A percentile compares a stretch with the other conserved stretches of the same genome.
phyloP scores from a whole-genome alignment of 1,140 invertebrate species.

The Homalodisca vitripennis region DNA sequence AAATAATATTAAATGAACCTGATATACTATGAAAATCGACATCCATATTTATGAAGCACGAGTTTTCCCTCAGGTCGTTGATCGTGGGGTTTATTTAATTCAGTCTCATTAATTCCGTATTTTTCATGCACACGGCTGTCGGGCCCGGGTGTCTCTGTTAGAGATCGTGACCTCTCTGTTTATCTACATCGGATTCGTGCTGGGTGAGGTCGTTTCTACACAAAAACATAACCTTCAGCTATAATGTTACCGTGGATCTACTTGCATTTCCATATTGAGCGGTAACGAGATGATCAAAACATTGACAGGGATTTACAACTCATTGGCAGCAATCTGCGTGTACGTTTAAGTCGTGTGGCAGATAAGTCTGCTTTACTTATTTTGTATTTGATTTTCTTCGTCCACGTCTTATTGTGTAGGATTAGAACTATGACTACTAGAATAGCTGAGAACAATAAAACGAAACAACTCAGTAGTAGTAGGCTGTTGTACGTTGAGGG shows the following conservation, averaged over 20 bases:
- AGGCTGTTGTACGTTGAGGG: too few relatives aligned
- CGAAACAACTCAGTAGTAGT: too few relatives aligned
- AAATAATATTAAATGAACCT: not conserved
- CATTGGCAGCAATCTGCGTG: not conserved
- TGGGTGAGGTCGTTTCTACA: not conserved
- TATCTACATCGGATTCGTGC: not conserved
- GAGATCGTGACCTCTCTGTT: not conserved
- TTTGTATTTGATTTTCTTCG: too few relatives aligned
- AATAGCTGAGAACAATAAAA: too few relatives aligned
- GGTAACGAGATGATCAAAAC: not conserved
- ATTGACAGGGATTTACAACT: not conserved
- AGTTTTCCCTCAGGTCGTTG: not conserved
- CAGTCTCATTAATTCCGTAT: not conserved
- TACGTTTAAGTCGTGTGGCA: not conserved
- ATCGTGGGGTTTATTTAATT: not conserved
- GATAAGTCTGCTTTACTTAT: not conserved
- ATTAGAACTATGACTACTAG: too few relatives aligned
- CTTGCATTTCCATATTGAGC: not conserved
- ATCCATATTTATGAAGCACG: not conserved
- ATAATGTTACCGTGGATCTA: not conserved
- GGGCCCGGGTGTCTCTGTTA: too few relatives aligned
- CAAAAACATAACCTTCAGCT: not conserved
- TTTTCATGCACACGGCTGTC: not conserved
- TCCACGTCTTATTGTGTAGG: too few relatives aligned
- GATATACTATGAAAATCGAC: not conserved